Evolutionary conservation across 2,113 vertebrate genomes (phyloP), one percentile per base, ranked within the genome.

Genomic region (Harpagus bidentatus): DNA sequence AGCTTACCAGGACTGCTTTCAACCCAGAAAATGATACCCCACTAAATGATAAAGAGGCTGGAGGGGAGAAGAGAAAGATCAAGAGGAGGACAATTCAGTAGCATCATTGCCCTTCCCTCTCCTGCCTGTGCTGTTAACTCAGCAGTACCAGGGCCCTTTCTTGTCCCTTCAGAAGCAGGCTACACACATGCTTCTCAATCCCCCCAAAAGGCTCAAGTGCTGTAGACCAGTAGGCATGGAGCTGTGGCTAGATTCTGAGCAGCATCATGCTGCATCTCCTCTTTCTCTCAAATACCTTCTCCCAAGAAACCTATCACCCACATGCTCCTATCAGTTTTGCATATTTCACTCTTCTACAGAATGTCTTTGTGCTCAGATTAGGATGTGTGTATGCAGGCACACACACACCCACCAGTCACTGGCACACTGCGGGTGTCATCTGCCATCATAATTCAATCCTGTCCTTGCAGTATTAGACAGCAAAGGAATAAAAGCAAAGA

Each of bases 401-500:
- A n/a, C 52, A 80, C 50, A 32, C 79, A 73, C 73, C 43, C 77
- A 91, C 66, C 94, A 70, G 88, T n/a, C 93, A 94, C 72, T 21
- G 28, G 88, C 85, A 95, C 71, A 19, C 66, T 79, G 70, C 80
- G 92, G 94, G 90, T 86, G 93, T 90, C 86, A 87, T 86, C 84
- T 85, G 91, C 82, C 62, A 69, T 67, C 73, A 19, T 10, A 80
- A 94, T 45, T 93, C 91, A 82, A 43, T 93, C 87, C 89, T 91
- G 71, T 59, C 71, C 74, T 81, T 67, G 82, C 61, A 36, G 29
- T 69, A 47, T 43, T 29, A 88, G 80, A 59, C 95, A 88, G 90
- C 91, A 78, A 72, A 82, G 76, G 82, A 80, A 67, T 34, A 92
- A 93, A 96, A 94, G 90, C 82, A 95, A 95, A 95, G 72, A 78